Conservation (phyloP, 2,888 invertebrate genomes). For the Taphrorychus bicolor region DNA sequence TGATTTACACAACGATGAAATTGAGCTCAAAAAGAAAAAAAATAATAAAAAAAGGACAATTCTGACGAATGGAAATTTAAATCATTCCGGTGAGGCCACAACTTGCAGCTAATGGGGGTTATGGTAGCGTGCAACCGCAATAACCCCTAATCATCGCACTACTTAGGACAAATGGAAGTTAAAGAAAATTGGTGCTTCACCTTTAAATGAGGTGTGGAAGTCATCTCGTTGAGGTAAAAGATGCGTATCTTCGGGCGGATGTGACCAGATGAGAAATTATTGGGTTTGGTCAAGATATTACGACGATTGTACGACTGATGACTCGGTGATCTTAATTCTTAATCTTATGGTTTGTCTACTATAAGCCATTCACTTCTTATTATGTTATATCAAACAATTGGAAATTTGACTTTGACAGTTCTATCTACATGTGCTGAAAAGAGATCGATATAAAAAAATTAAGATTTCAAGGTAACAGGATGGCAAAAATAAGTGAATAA, state of each 20-base stretch:
- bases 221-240: conserved; percentile 3
- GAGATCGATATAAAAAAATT: too few relatives aligned
- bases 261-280: background rate
- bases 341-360: too few relatives aligned
- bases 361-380: too few relatives aligned
- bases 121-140: conserved; percentile 49
- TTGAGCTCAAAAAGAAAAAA: background rate
- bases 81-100: conserved; percentile 21
- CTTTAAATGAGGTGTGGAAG: conserved; percentile 15
- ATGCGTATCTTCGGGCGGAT: background rate
- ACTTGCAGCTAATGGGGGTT: conserved; percentile 41
- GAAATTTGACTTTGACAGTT: too few relatives aligned
- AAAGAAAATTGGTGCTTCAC: conserved; percentile 36
- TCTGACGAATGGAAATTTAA: conserved; percentile 6
- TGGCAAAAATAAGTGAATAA: too few relatives aligned
- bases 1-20: background rate
- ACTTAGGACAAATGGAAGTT: conserved; percentile 50
- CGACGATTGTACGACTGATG: too few relatives aligned
- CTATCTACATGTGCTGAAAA: too few relatives aligned
- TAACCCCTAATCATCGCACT: conserved; percentile 49
- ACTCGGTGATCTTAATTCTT: too few relatives aligned
- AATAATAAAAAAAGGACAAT: background rate
- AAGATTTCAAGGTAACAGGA: too few relatives aligned
- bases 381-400: too few relatives aligned
- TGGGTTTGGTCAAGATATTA: background rate